These are phyloP conservation scores for Turnix velox DNA, from an alignment of 2,113 vertebrate species.

Conservation along the genomic window DNA sequence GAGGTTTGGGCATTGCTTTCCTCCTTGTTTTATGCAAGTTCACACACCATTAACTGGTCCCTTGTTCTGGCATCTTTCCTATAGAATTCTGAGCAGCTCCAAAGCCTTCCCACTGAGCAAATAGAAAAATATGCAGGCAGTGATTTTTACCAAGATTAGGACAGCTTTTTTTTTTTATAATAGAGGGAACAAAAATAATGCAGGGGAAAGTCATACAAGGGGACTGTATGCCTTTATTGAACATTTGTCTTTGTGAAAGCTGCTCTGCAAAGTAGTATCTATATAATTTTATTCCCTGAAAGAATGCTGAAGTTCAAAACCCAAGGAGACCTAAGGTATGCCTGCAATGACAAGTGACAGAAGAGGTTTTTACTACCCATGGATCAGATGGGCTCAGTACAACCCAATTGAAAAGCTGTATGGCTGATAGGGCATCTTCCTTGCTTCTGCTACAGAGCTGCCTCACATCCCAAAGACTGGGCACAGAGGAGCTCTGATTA, in stretches of 20 bases:
- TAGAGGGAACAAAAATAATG: neutral
- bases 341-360: neutral
- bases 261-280: neutral
- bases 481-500: neutral
- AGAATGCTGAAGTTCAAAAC: neutral
- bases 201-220: neutral
- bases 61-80: conserved; percentile 4
- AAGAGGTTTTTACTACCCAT: neutral
- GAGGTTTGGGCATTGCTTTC: neutral
- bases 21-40: neutral
- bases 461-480: neutral
- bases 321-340: neutral
- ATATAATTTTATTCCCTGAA: neutral
- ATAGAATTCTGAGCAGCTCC: neutral
- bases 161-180: neutral
- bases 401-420: neutral
- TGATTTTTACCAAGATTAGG: neutral
- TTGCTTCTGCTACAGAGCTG: neutral
- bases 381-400: neutral
- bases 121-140: neutral
- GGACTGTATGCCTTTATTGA: neutral
- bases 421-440: neutral
- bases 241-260: neutral
- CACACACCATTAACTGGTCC: neutral
- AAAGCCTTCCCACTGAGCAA: neutral